Base-by-base conservation (phyloP, 2,113 vertebrate genomes). In the Eidolon helvum region DNA sequence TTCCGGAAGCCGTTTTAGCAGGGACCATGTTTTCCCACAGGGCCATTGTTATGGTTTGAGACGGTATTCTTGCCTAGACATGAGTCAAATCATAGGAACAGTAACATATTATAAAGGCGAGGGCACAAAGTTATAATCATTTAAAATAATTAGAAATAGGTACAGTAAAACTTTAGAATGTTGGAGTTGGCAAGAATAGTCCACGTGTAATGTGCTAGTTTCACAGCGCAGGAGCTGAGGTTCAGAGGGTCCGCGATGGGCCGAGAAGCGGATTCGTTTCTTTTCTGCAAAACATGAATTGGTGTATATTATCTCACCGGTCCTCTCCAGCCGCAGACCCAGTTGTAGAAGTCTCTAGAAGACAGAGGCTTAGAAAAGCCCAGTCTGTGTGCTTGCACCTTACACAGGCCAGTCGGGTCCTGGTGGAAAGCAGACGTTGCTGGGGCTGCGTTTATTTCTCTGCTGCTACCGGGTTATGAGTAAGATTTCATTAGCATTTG, bases 381-480 rank as follows among this genome's bases (percentile, higher is more conserved):
- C 24, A 10, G 35, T 28, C n/a, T 28, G 53, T 38, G 77, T 10
- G 22, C 26, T 14, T 40, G 33, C 24, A 38, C 5, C 38, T 19
- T 2, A 16, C 7, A 3, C 6, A 1, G 19, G 24, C 53, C 5
- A 10, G 35, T 18, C 18, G 24, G 10, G 78, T 19, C 1, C 24
- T 5, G 18, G 3, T 6, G 12, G 50, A 15, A 40, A 43, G 55
- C 35, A 30, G 7, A 30, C 55, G 3, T 30, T 0, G 55, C 78
- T 11, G 15, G 11, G 11, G 2, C 55, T 3, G 35, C 16, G 10
- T 11, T 61, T 21, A 12, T 28, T 7, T 7, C 55, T 19, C 9
- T 10, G 10, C 35, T 40, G 5, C 28, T 40, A 24, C 53, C 28
- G 14, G 24, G 15, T 40, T 3, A 6, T 18, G 10, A 12, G 10